Evolutionary conservation across 2,113 vertebrate species (phyloP).

Genomic region (Syngnathus scovelli): DNA sequence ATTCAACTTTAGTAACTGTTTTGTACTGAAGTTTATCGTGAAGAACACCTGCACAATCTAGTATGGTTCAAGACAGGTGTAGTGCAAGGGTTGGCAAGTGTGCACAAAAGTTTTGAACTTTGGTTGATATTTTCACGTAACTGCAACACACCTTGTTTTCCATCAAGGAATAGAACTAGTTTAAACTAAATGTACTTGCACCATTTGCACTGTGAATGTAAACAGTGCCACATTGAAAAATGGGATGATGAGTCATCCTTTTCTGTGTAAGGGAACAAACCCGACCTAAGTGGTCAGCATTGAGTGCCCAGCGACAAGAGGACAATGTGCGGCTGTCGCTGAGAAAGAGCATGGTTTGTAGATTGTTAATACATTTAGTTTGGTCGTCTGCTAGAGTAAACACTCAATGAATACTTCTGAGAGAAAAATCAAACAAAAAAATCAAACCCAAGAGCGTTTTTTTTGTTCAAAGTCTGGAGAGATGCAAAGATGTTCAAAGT

Average conservation of each 20-base stretch:
- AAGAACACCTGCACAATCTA: no score
- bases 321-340: neutral
- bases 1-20: neutral
- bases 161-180: no score
- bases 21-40: neutral
- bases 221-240: conserved; percentile 15
- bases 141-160: conserved; percentile 6
- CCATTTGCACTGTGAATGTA: conserved; percentile 2
- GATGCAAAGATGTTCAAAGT: no score
- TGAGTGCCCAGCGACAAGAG: conserved; percentile 9
- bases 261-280: conserved; percentile 30
- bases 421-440: no score
- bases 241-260: conserved; percentile 17
- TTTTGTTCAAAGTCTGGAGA: no score
- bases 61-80: no score
- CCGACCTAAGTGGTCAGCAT: conserved; percentile 1
- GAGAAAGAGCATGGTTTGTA: neutral
- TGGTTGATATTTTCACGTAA: neutral
- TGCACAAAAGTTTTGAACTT: conserved; percentile 1
- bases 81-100: neutral
- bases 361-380: no score
- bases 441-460: no score
- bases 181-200: neutral
- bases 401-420: no score
- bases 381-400: no score